Conservation (phyloP, 2,797 vertebrate genomes). For the Taeniopygia guttata region DNA sequence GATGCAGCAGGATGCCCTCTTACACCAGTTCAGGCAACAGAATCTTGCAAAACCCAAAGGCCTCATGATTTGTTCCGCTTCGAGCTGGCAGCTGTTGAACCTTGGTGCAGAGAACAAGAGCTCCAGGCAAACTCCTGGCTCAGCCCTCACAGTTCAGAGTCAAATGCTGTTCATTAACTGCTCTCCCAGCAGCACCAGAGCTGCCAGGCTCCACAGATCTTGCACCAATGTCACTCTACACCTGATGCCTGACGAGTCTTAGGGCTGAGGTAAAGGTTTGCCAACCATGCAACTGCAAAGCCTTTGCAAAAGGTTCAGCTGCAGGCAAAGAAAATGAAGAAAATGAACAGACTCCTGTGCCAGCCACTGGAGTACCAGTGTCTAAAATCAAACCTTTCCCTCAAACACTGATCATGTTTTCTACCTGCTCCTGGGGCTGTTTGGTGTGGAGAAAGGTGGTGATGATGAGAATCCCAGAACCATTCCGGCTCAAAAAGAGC, state of each 20-base stretch:
- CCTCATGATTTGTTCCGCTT: not conserved
- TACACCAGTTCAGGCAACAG: not conserved
- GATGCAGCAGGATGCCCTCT: not conserved
- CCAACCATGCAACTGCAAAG: not conserved
- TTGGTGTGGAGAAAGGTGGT: not conserved
- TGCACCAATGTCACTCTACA: not conserved
- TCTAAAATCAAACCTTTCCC: not conserved
- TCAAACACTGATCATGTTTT: not conserved
- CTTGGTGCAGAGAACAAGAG: not conserved
- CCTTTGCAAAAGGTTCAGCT: not conserved
- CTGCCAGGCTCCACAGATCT: not conserved
- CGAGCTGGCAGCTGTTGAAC: not conserved
- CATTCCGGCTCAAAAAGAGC: not conserved
- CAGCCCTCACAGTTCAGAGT: not conserved
- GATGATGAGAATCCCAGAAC: not conserved
- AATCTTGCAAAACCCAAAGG: not conserved
- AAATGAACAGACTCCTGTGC: not conserved
- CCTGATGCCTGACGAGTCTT: not conserved
- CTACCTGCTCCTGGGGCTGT: not conserved
- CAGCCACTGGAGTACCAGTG: not conserved
- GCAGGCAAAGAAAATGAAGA: not conserved
- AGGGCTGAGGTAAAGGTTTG: not conserved
- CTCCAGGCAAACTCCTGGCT: not conserved
- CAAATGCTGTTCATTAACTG: not conserved
- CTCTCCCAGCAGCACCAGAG: not conserved